Base-by-base conservation (phyloP, 1,140 invertebrate genomes). In the Sarcophaga bullata region DNA sequence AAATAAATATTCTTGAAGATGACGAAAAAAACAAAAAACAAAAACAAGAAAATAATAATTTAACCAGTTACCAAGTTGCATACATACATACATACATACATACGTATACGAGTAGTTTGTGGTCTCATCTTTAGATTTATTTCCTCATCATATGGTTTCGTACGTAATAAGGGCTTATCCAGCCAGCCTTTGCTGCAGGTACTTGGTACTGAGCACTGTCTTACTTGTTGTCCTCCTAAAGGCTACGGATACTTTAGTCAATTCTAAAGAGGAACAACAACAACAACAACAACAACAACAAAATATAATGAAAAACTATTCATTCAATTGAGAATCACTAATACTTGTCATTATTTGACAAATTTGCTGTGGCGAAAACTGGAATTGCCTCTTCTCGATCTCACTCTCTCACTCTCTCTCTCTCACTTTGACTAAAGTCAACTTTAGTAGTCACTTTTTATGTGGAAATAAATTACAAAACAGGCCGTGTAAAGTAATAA, bases 291-390 rank as follows among this genome's bases (percentile, higher is more conserved):
- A 37, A 37, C 1, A 37, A 37, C 25, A 37, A 37, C 25, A 47
- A 72, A 72, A 72, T 3, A 8, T 13, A 48, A 48, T 49, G 37
- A 75, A 47, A 75, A 75, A 47, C 37, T 48, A 48, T 75, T 48
- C 73, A 75, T 48, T 48, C 37, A 49, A 47, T 48, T 48, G 46
- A 15, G 52, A 62, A 52, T 78, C 73, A 52, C 73, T 73, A 82
- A 82, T 50, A 82, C 75, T 82, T 82, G 81, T 82, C 81, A 78
- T 68, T 54, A 80, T 76, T 68, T 78, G 81, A 82, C 81, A 82
- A 82, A 82, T 50, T 76, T 58, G 50, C 73, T 72, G 19, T 15
- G n/a, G 47, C 48, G 49, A 37, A 75, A 75, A 75, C 62, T 19
- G 47, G 73, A 75, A 75, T 47, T 75, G 37, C 1, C 73, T 75